phyloP scores from a whole-genome alignment of 2,888 invertebrate species.

The Xestia sexstrigata region DNA sequence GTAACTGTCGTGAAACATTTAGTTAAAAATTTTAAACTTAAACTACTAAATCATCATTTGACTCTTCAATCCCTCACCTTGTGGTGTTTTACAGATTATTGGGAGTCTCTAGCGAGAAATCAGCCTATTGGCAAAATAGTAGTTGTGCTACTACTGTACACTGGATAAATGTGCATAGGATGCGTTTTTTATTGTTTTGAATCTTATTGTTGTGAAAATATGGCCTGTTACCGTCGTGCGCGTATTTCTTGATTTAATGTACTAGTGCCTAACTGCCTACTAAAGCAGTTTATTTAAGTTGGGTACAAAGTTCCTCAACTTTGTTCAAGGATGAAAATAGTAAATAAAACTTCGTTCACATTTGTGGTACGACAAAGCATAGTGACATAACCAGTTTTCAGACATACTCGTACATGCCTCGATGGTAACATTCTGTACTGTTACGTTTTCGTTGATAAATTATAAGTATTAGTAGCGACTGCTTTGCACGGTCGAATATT shows the following conservation, averaged over 20 bases:
- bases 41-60: background rate
- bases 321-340: no score
- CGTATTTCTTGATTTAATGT: background rate
- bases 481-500: background rate
- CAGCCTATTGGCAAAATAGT: constrained; percentile 21
- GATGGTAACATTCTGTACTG: background rate
- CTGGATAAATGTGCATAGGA: constrained; percentile 13
- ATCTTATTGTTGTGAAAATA: background rate
- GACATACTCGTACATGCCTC: background rate
- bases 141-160: no score
- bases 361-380: background rate
- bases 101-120: constrained; percentile 10
- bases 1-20: no score
- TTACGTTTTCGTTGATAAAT: background rate
- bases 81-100: constrained; percentile 18
- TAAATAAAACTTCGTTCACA: background rate
- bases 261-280: background rate
- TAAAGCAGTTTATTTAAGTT: background rate
- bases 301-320: background rate
- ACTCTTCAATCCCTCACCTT: background rate
- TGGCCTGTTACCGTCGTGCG: constrained; percentile 9
- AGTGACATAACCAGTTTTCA: background rate
- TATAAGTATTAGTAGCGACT: background rate
- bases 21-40: background rate
- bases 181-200: background rate